Percentiles rank a stretch among this genome's conserved stretches.
phyloP scores from a whole-genome alignment of 2,888 invertebrate genomes.

The Conus canariensis region DNA sequence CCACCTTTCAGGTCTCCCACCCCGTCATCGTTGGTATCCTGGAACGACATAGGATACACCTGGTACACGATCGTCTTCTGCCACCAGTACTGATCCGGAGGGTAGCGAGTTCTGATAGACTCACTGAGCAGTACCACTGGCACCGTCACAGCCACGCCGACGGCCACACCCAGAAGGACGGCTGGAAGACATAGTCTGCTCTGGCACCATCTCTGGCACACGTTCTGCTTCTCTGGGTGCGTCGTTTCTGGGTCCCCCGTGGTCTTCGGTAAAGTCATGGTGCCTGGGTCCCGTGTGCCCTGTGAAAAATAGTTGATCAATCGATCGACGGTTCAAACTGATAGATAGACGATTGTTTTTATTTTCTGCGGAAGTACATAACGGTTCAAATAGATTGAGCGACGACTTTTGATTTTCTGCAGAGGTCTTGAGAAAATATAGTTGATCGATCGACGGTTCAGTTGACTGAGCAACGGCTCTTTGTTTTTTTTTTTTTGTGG shows the following conservation, averaged over 20 bases:
- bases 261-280: background rate
- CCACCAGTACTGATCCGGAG: slow-evolving; percentile 83
- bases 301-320: background rate
- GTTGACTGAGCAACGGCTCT: too few species aligned
- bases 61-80: slow-evolving; percentile 92
- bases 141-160: slow-evolving; percentile 25
- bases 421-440: too few species aligned
- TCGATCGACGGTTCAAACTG: background rate
- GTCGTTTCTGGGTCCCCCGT: background rate
- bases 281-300: background rate
- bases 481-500: too few species aligned
- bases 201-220: background rate
- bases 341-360: background rate
- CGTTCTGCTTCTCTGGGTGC: background rate
- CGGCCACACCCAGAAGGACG: slow-evolving; percentile 19
- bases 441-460: too few species aligned
- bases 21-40: slow-evolving; percentile 89
- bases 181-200: slow-evolving; percentile 17
- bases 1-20: slow-evolving; percentile 84
- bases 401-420: too few species aligned
- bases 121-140: slow-evolving; percentile 24
- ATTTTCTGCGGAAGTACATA: too few species aligned
- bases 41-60: slow-evolving; percentile 83
- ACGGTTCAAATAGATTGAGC: too few species aligned
- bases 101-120: slow-evolving; percentile 7